Conservation (phyloP, 2,113 vertebrate species). For the Tor tambroides region DNA sequence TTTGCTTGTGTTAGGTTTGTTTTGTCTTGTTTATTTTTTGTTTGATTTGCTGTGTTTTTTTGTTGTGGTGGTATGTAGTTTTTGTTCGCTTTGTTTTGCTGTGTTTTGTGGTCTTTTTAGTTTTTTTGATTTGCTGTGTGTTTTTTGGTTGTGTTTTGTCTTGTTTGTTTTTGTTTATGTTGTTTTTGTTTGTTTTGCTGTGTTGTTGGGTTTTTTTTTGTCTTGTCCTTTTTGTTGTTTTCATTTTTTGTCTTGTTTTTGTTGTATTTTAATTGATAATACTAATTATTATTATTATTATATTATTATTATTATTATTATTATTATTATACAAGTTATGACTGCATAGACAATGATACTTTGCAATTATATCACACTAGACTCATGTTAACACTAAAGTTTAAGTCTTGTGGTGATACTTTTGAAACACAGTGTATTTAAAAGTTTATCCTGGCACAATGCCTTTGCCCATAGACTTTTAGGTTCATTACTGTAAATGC, state of each 20-base stretch:
- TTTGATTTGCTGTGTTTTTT: background rate
- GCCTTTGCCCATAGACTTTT: background rate
- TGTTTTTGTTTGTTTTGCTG: background rate
- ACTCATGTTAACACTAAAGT: background rate
- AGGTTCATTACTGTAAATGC: background rate
- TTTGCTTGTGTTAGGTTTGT: too few relatives aligned
- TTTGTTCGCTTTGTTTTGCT: background rate
- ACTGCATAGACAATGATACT: background rate
- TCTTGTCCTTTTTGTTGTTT: background rate
- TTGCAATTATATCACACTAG: background rate
- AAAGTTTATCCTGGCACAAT: background rate
- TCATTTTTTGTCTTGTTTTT: background rate
- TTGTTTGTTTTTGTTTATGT: background rate
- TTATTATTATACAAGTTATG: background rate
- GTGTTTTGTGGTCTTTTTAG: background rate
- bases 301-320: too few relatives aligned
- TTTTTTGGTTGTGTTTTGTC: background rate
- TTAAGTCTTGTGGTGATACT: background rate
- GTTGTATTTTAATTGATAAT: background rate
- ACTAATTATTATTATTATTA: too few relatives aligned
- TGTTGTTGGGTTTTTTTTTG: background rate
- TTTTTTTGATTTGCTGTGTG: background rate
- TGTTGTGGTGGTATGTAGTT: background rate
- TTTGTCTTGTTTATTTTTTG: background rate
- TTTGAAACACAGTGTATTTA: background rate